These are phyloP conservation scores for Ctenodactylus gundi DNA, from an alignment of 2,113 vertebrate genomes.

Conservation along the genomic window DNA sequence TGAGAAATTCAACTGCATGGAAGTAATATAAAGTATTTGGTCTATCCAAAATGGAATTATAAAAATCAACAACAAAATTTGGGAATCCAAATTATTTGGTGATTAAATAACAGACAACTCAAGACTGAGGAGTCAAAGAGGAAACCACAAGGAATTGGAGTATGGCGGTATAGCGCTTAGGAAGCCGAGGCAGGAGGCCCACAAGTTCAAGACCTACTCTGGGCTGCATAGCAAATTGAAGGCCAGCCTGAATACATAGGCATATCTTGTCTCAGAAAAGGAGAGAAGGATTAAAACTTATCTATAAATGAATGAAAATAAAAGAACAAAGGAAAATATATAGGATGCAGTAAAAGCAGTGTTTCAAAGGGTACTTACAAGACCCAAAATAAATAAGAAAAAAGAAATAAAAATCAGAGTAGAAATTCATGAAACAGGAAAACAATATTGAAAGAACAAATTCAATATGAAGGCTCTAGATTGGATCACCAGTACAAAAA, in stretches of 20 bases:
- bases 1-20: not conserved
- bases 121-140: constrained; percentile 37
- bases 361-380: not conserved
- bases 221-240: not conserved
- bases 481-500: not conserved
- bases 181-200: not conserved
- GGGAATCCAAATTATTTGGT: not conserved
- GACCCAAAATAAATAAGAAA: constrained; percentile 11
- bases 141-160: not conserved
- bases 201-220: not conserved
- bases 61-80: constrained; percentile 36
- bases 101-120: not conserved
- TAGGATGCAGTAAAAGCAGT: not conserved
- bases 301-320: constrained; percentile 25
- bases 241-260: not conserved
- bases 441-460: not conserved
- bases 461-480: too few species aligned
- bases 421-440: constrained; percentile 16
- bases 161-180: not conserved
- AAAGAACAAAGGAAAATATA: constrained; percentile 35
- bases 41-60: constrained; percentile 7
- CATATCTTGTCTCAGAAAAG: not conserved
- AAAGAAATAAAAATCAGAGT: not conserved
- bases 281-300: not conserved
- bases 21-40: constrained; percentile 13